Conservation (phyloP, 2,797 vertebrate genomes). For the Sciurus vulgaris region DNA sequence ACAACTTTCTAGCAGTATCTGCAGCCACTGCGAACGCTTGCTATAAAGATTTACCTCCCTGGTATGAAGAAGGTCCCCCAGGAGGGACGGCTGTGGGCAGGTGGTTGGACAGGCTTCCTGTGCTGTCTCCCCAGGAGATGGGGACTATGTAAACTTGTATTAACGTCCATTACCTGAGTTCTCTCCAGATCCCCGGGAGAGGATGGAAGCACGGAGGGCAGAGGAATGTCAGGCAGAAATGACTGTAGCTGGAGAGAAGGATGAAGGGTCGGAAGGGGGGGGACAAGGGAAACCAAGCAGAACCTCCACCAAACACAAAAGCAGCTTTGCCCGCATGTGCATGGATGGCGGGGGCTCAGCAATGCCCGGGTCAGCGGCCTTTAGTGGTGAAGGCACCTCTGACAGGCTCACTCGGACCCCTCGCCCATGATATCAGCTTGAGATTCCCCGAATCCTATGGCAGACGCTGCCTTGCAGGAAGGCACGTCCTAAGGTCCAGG, state of each 20-base stretch:
- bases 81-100: not conserved
- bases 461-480: rapidly evolving
- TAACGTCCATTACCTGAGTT: rapidly evolving
- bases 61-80: no score
- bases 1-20: not conserved
- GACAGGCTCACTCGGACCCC: not conserved
- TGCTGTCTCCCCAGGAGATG: not conserved
- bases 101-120: not conserved
- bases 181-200: rapidly evolving
- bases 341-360: rapidly evolving
- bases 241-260: not conserved
- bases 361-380: rapidly evolving
- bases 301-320: not conserved
- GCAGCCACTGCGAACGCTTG: not conserved
- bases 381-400: rapidly evolving
- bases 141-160: not conserved
- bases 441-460: not conserved
- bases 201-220: rapidly evolving
- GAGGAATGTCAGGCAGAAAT: not conserved
- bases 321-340: rapidly evolving
- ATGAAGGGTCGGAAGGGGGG: not conserved
- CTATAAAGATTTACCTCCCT: not conserved
- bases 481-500: not conserved
- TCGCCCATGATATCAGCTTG: not conserved
- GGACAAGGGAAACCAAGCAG: not conserved